Conservation (phyloP, 1,140 invertebrate species). For the Portunus trituberculatus region DNA sequence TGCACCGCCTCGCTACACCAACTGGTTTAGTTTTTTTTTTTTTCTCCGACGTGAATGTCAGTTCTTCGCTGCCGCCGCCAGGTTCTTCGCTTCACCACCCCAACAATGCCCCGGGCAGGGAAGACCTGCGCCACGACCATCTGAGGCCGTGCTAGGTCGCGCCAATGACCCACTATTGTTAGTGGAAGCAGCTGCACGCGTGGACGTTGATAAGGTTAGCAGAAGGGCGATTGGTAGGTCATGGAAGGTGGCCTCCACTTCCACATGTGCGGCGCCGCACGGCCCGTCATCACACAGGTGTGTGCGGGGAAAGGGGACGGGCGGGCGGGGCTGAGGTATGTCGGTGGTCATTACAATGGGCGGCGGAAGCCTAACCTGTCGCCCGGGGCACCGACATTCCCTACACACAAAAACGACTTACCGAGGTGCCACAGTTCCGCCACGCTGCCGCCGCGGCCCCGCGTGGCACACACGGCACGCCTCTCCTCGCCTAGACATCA, state of each 20-base stretch:
- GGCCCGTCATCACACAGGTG: not conserved
- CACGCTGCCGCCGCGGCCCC: not conserved
- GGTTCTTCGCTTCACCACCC: not conserved
- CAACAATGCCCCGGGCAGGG: not conserved
- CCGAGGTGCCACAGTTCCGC: not conserved
- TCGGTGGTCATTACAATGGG: conserved; percentile 17
- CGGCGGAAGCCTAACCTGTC: not conserved
- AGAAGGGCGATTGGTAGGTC: not conserved
- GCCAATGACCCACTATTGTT: conserved; percentile 56
- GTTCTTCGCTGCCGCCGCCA: not conserved
- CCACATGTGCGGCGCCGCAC: not conserved
- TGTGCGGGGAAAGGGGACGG: conserved; percentile 14
- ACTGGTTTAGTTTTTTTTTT: conserved; percentile 40
- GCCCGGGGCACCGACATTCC: not conserved
- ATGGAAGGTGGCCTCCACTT: not conserved
- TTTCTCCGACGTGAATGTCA: not conserved
- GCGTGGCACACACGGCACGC: not conserved
- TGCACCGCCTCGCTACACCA: not conserved
- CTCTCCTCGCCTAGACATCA: not conserved
- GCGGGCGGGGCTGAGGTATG: conserved; percentile 31
- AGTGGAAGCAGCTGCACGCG: not conserved
- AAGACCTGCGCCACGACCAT: not conserved
- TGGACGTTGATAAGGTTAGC: not conserved
- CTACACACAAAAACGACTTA: not conserved
- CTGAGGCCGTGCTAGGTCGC: conserved; percentile 15